Evolutionary conservation across 2,113 vertebrate genomes (phyloP), one percentile per base, ranked within the genome.

Genomic region (Beaufortia kweichowensis): DNA sequence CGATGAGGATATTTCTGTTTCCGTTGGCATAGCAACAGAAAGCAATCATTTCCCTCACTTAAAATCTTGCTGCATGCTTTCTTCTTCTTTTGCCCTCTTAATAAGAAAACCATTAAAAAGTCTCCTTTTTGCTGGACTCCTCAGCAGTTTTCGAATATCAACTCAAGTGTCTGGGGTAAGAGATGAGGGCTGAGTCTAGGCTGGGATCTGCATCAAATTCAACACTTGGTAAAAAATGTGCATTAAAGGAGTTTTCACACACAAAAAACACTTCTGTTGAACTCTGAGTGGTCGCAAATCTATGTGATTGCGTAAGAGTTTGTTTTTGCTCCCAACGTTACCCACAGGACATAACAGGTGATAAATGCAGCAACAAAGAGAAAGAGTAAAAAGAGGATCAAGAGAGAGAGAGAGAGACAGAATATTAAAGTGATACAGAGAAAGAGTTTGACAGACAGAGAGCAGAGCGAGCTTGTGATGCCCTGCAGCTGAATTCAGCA

Each of bases 331-430:
- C 78, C 50, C 73, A 75, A 48, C 85, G 85, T 85, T 87, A 86
- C 90, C 90, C 90, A 89, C 89, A 89, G 86, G 86, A 88, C 89
- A 90, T 90, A 91, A 90, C 90, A 89, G 87, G 87, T 87, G 88
- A 88, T 87, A 90, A 91, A 90, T 85, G 82, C 89, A 84, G 41
- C 60, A 28, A 78, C 43, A 66, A 73, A 78, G 14, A 81, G 63
- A 55, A 63, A 76, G 28, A 75, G 33, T 35, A 64, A 17, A 80
- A 59, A 59, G 24, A 60, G n/a, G 64, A 71, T 53, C 21, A 73
- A 61, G 76, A 66, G 43, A 69, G 50, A 76, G 68, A 75, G 67
- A 78, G 59, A 81, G 78, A 65, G 59, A 21, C n/a, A 81, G 67
- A 81, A 63, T 65, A 63, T 55, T 69, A 64, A 61, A 77, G 39